Evolutionary conservation across 2,888 invertebrate species (phyloP).

Genomic region (Dyspetes luteomarginatus): DNA sequence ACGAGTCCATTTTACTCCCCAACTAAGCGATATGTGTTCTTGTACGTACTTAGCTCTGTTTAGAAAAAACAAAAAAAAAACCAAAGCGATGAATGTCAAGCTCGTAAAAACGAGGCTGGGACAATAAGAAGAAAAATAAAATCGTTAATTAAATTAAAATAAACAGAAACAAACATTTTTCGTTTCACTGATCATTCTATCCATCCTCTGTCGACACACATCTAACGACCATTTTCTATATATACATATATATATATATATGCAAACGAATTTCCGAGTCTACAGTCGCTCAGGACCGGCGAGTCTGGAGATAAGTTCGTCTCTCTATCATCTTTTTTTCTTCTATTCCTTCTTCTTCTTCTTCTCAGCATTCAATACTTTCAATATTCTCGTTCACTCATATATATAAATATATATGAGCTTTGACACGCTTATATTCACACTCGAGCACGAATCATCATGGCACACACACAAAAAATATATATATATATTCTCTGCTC

Average conservation of each 20-base stretch:
- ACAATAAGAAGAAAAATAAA: conserved; percentile 75
- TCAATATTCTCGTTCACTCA: conserved; percentile 25
- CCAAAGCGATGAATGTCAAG: conserved; percentile 68
- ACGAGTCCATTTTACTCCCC: neutral
- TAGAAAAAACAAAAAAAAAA: conserved; percentile 68
- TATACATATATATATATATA: too few relatives aligned
- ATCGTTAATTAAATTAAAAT: conserved; percentile 56
- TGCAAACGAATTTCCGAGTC: conserved; percentile 65
- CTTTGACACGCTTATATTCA: conserved; percentile 55
- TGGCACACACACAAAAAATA: conserved; percentile 25
- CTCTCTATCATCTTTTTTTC: conserved; percentile 62
- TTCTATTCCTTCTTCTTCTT: conserved; percentile 57
- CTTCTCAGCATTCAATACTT: too few relatives aligned
- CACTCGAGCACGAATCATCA: conserved; percentile 50
- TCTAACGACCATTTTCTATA: conserved; percentile 45
- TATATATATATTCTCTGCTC: conserved; percentile 3
- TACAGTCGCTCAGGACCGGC: conserved; percentile 73
- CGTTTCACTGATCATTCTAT: conserved; percentile 58
- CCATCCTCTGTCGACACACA: conserved; percentile 62
- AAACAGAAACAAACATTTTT: conserved; percentile 61
- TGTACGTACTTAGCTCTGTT: conserved; percentile 72
- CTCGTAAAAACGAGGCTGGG: conserved; percentile 57
- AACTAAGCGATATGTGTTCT: conserved; percentile 33
- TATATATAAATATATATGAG: too few relatives aligned
- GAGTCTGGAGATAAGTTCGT: conserved; percentile 78